Percentiles rank a stretch among this genome's conserved stretches.
phyloP scores from a whole-genome alignment of 2,113 vertebrate species.

The Typhlomys cinereus region DNA sequence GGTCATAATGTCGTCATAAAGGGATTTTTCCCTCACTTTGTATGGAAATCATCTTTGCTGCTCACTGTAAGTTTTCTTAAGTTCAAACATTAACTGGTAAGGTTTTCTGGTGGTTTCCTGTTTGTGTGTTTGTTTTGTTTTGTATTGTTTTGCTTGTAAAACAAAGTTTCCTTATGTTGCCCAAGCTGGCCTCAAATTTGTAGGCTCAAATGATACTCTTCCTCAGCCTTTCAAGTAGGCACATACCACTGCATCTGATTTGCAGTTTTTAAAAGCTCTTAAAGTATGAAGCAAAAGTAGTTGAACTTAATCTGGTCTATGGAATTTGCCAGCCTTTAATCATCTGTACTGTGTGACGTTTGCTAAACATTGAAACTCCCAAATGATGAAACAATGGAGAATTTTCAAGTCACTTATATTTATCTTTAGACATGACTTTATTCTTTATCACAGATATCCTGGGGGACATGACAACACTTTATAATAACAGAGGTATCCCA shows the following conservation, averaged over 20 bases:
- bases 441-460: constrained; percentile 10
- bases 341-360: not conserved
- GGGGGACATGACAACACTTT: not conserved
- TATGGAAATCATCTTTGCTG: constrained; percentile 32
- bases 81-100: not conserved
- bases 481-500: not conserved
- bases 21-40: not conserved
- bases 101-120: not conserved
- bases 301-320: not conserved
- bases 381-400: constrained; percentile 8
- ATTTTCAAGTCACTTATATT: constrained; percentile 12
- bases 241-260: not conserved
- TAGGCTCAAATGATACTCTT: not conserved
- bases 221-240: not conserved
- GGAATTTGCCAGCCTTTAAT: not conserved
- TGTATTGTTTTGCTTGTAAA: not conserved
- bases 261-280: not conserved
- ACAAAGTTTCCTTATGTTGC: not conserved
- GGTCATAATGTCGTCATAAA: not conserved
- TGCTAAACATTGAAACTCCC: not conserved
- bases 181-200: not conserved
- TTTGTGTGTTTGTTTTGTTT: not conserved
- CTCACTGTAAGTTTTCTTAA: not conserved
- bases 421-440: constrained; percentile 15
- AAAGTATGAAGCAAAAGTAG: constrained; percentile 25